A percentile compares a stretch with the other conserved stretches of the same genome.
These are phyloP conservation scores for Chaenocephalus aceratus DNA, from an alignment of 2,113 vertebrate species.

Conservation along the genomic window DNA sequence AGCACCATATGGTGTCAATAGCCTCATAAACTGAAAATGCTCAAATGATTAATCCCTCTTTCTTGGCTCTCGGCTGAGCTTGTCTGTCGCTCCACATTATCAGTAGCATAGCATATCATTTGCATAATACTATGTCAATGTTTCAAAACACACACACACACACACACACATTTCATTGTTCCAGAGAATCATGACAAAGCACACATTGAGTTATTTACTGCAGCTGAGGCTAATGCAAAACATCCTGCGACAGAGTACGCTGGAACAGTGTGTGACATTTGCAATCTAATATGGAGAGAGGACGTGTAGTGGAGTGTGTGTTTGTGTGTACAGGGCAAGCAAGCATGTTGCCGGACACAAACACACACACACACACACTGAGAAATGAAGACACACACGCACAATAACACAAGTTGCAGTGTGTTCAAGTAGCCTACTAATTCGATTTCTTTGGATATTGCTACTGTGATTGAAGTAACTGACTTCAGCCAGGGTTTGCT, in stretches of 20 bases:
- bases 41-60: not conserved
- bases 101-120: not conserved
- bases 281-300: not conserved
- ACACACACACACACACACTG: too few relatives aligned
- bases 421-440: conserved; percentile 6
- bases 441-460: conserved; percentile 24
- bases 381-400: not conserved
- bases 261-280: not conserved
- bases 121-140: not conserved
- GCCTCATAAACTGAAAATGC: not conserved
- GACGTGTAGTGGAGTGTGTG: not conserved
- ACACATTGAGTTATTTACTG: not conserved
- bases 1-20: conserved; percentile 3
- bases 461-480: conserved; percentile 34
- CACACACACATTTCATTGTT: conserved; percentile 6
- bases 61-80: conserved; percentile 19
- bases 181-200: conserved; percentile 7
- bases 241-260: not conserved
- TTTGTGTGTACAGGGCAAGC: not conserved
- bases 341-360: not conserved
- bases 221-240: not conserved
- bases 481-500: conserved; percentile 1
- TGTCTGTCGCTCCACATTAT: conserved; percentile 11
- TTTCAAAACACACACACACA: conserved; percentile 12
- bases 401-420: not conserved